Conservation (phyloP, 2,888 invertebrate species). For the Tetheella fluctuosa region DNA sequence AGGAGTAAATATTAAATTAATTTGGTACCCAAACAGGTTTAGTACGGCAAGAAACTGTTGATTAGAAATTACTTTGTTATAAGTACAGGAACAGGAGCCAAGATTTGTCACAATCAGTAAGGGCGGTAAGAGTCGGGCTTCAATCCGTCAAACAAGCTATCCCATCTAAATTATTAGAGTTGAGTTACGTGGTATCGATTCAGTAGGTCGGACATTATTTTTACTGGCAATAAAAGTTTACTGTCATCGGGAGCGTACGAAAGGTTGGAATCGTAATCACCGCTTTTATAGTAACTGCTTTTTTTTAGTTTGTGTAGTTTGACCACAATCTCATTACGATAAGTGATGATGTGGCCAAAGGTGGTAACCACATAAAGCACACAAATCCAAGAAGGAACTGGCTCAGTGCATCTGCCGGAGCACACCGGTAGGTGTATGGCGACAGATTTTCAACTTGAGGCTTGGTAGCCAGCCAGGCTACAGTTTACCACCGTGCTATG, state of each 20-base stretch:
- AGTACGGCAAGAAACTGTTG: no score
- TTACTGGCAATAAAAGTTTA: conserved; percentile 65
- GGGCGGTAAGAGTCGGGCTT: background rate
- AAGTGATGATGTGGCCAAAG: no score
- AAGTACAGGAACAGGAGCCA: background rate
- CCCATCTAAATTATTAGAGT: conserved; percentile 20
- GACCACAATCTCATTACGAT: no score
- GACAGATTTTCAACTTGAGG: no score
- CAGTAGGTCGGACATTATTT: conserved; percentile 47
- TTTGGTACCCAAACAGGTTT: no score
- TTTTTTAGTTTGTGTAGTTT: no score
- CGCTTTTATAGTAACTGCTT: conserved; percentile 51
- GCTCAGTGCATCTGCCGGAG: conserved; percentile 58
- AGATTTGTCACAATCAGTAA: background rate
- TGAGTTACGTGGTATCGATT: conserved; percentile 41
- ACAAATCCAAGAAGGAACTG: conserved; percentile 46
- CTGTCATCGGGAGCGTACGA: conserved; percentile 54
- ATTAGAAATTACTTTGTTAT: background rate
- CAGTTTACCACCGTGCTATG: no score
- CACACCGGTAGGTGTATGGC: no score
- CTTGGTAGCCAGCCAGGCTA: no score
- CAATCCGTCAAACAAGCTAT: conserved; percentile 10
- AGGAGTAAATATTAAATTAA: no score
- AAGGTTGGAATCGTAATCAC: conserved; percentile 60
- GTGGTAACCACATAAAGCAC: no score